Base-by-base conservation (phyloP, 2,113 vertebrate species). In the Thalassarche chlororhynchos region DNA sequence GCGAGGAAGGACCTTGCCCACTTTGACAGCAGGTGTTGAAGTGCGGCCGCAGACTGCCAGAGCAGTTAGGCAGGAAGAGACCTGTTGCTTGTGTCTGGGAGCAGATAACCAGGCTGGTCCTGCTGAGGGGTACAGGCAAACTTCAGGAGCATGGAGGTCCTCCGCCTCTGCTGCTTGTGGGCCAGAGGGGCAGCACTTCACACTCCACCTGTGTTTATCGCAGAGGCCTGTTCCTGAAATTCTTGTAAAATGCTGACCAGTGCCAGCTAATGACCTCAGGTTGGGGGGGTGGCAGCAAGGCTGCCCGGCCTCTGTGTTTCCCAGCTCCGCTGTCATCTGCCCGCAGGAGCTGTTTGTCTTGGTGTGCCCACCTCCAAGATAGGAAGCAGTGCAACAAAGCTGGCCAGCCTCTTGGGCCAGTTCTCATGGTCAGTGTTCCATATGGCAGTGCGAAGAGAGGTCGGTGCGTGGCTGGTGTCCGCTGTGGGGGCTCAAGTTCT, bases 401-500 rank as follows among this genome's bases (percentile, higher is more conserved):
- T 89, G 77, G 12, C 38, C 61, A 21, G n/a, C n/a, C 14, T 44
- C 31, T 10, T 10, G 34, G 44, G 17, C n/a, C 4, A 0, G 2
- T n/a, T 51, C 60, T 60, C 6, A 0, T 42, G 51, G 61, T 34
- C 66, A 15, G 23, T 11, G 38, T 14, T 47, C 21, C 20, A 2
- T 7, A 3, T 1, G 31, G 31, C 44, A 24, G n/a, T 7, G 17
- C 6, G 4, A 5, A 4, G 25, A 51, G 71, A 24, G 38, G 23
- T 20, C 1, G 0, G 8, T 18, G 58, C 6, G 9, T 8, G 26
- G 29, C 42, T 0, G 2, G 23, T 64, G 88, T n/a, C 31, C 0
- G 0, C 77, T 70, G 24, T 0, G 0, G 9, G 5, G 6, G 36
- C 31, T 60, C 31, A 5, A 14, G 15, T 15, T 10, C 58, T 32